Evolutionary conservation across 53 echinoderm and acorn worm species (phyloP).

Genomic region (Paracentrotus lividus): DNA sequence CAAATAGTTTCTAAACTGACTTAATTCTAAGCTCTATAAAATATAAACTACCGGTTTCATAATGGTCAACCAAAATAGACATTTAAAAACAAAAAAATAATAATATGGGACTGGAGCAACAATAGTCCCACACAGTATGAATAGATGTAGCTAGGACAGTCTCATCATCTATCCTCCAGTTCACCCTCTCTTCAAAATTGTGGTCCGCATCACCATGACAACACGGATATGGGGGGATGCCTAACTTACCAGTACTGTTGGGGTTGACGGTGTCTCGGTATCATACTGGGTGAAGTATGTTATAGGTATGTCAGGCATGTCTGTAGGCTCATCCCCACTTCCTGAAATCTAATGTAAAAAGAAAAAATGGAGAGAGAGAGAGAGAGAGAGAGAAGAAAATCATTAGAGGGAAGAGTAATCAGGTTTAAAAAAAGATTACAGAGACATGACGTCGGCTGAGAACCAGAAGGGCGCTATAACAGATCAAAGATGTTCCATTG

Average conservation of each 20-base stretch:
- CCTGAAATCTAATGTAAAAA: conserved; percentile 50
- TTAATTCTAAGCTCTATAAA: background rate
- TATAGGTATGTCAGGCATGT: conserved; percentile 33
- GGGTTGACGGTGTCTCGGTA: background rate
- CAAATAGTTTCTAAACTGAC: too few relatives aligned
- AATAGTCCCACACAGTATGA: too few relatives aligned
- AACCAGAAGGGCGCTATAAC: too few relatives aligned
- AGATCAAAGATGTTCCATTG: too few relatives aligned
- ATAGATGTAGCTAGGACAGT: background rate
- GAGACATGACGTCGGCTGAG: too few relatives aligned
- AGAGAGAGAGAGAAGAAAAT: background rate
- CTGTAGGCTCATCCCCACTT: conserved; percentile 36
- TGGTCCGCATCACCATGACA: background rate
- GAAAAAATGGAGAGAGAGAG: background rate
- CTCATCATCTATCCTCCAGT: conserved; percentile 12
- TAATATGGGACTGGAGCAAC: too few relatives aligned
- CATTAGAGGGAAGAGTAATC: background rate
- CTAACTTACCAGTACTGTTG: background rate
- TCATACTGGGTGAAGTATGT: conserved; percentile 56
- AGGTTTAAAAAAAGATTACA: too few relatives aligned
- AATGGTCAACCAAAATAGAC: too few relatives aligned
- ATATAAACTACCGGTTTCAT: background rate
- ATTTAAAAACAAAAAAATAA: too few relatives aligned
- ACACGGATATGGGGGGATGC: background rate
- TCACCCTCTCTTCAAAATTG: background rate